phyloP scores from a whole-genome alignment of 2,113 vertebrate genomes.

The Sterna hirundo region DNA sequence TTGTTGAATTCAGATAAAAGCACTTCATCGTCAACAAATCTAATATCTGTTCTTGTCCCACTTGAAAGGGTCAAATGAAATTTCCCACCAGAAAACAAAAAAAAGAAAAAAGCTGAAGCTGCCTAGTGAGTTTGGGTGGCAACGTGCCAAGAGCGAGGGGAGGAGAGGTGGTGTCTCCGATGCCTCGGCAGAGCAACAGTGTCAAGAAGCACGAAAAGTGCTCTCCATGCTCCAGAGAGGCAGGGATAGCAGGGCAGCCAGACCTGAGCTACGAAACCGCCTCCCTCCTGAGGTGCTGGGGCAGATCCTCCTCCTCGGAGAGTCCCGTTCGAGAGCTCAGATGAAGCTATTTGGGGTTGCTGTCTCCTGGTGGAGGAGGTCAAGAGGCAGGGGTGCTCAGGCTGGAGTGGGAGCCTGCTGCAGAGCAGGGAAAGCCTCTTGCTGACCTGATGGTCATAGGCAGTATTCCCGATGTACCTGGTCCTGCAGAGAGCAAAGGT shows the following conservation, averaged over 20 bases:
- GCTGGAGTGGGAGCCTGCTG: not conserved
- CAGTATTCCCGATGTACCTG: not conserved
- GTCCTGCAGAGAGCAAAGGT: not conserved
- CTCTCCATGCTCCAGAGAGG: not conserved
- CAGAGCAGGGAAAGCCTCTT: not conserved
- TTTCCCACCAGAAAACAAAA: slow-evolving; percentile 51
- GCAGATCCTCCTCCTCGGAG: not conserved
- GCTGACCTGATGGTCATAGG: fast-evolving
- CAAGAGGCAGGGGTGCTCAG: not conserved
- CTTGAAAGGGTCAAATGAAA: slow-evolving; percentile 62
- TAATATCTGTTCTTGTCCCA: slow-evolving; percentile 54
- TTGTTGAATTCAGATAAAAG: slow-evolving; percentile 57
- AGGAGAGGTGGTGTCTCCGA: not conserved
- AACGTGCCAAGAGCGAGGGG: not conserved
- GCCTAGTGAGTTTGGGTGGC: slow-evolving; percentile 8
- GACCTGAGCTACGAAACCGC: not conserved
- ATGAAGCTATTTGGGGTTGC: not conserved
- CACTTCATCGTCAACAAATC: slow-evolving; percentile 40
- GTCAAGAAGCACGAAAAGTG: not conserved
- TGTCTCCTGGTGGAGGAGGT: not conserved
- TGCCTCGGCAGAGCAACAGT: not conserved
- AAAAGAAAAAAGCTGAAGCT: slow-evolving; percentile 14
- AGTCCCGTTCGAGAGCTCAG: fast-evolving
- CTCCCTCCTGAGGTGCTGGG: not conserved
- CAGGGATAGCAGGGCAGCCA: not conserved